Base-by-base conservation (phyloP, 2,797 vertebrate species). In the Mormyrops boulengeri region DNA sequence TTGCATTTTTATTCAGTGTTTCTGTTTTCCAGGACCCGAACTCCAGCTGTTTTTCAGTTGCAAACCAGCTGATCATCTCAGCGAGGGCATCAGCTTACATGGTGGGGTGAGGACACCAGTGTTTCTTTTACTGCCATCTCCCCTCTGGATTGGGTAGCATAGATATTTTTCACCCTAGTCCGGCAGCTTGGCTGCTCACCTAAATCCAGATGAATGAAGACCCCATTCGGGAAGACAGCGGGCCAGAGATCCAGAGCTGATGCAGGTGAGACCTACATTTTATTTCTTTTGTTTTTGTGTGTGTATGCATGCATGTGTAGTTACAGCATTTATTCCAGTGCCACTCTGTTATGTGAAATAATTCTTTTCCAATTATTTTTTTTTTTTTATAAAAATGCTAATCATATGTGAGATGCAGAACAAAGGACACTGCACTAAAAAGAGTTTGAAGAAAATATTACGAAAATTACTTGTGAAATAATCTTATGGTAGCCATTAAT, bases 201-300 rank as follows among this genome's bases (percentile, higher is more conserved):
- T 95, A 97, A 95, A 97, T 95, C 95, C 97, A 97, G 97, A 99
- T 98, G 98, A 99, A 99, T 98, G 98, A 98, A 98, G 97, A 99
- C 97, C 96, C 97, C 97, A 96, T 97, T 97, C 94, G 97, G 96
- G 95, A 97, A 97, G 95, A 95, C 96, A 91, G 95, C 96, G 91
- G 96, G 95, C 95, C 97, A 97, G 94, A 95, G 96, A 92, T 94
- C 97, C 94, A 96, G 97, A 97, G 96, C 97, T 96, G 97, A 97
- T 97, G 95, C 96, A 96, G 97, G 97, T 97, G 94, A 93, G 94
- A 34, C 30, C 17, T 69, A 38, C 77, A n/a, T 49, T 26, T 53
- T 41, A 9, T 38, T 41, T 26, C 38, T 11, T 44, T 14, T 52
- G 88, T 77, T 30, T 41, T 66, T 89, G n/a, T 84, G 52, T 57